phyloP scores from a whole-genome alignment of 2,113 vertebrate species.

The Rynchops niger region DNA sequence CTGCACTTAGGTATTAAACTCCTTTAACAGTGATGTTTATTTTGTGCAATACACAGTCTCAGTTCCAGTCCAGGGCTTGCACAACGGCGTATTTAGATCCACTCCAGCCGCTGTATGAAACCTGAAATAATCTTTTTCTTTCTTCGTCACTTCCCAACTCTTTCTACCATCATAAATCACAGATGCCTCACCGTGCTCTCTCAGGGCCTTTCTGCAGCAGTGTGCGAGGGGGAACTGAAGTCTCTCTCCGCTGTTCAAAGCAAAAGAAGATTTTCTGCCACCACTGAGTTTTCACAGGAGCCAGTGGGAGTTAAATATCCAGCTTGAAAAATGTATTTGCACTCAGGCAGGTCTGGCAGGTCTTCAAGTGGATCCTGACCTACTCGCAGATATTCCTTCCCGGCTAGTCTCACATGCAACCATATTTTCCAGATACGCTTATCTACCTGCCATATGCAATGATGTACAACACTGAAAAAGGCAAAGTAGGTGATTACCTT shows the following conservation, averaged over 20 bases:
- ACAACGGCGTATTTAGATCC: neutral
- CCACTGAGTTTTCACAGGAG: neutral
- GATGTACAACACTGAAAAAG: neutral
- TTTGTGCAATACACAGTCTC: neutral
- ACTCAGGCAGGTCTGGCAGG: neutral
- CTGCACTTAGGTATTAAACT: neutral
- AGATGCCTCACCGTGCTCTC: fast-evolving
- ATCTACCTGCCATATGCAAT: neutral
- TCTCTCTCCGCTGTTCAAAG: neutral
- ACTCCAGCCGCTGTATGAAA: neutral
- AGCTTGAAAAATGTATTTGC: neutral
- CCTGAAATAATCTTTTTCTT: neutral
- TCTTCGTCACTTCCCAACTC: neutral
- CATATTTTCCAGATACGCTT: neutral
- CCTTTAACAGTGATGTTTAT: neutral
- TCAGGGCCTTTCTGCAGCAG: neutral
- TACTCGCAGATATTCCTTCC: neutral
- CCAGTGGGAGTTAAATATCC: neutral
- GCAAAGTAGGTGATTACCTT: constrained; percentile 1
- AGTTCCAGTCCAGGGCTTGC: neutral
- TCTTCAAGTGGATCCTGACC: neutral
- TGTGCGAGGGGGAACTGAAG: neutral
- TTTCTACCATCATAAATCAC: neutral
- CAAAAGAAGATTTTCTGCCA: neutral
- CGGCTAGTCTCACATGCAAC: neutral